These are phyloP conservation scores for Sanderia malayensis DNA, from an alignment of 30 jellyfish, hydroid and myxozoan species.

Conservation along the genomic window DNA sequence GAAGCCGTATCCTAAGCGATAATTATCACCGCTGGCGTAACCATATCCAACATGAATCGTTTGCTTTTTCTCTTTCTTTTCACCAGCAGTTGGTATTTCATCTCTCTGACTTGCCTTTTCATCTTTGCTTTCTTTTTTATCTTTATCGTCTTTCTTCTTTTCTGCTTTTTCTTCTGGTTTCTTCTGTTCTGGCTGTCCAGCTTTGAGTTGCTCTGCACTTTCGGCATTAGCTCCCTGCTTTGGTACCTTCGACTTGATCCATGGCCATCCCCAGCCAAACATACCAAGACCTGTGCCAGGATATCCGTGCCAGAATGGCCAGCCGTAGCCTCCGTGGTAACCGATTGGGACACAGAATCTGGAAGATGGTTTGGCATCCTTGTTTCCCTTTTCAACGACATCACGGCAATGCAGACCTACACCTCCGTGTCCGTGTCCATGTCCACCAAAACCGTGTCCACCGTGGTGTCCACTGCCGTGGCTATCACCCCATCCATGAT, in stretches of 20 bases:
- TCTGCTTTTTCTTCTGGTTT: conserved; percentile 24
- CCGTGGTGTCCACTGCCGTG: conserved; percentile 40
- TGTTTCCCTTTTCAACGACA: conserved; percentile 38
- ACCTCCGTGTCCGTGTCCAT: conserved; percentile 51
- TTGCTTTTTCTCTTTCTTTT: conserved; percentile 76
- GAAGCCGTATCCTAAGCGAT: conserved; percentile 93
- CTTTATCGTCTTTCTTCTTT: conserved; percentile 27
- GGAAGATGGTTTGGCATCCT: conserved; percentile 25
- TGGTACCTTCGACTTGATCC: conserved; percentile 95
- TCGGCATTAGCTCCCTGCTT: conserved; percentile 40
- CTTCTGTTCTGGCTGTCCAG: conserved; percentile 6
- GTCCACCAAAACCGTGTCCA: conserved; percentile 47
- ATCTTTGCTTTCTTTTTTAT: conserved; percentile 47
- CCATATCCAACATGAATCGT: conserved; percentile 99
- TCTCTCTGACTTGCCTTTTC: conserved; percentile 59
- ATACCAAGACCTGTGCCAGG: conserved; percentile 98
- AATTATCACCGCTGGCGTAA: conserved; percentile 98
- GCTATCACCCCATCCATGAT: conserved; percentile 94
- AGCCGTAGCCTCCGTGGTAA: conserved; percentile 93
- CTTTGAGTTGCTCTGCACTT: neutral
- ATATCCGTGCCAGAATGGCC: conserved; percentile 99
- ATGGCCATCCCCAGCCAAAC: conserved; percentile 99
- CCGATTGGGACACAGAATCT: conserved; percentile 99
- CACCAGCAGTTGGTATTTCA: conserved; percentile 65
- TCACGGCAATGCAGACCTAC: conserved; percentile 92